Conservation (phyloP, 2,113 vertebrate genomes). For the Dipodomys spectabilis region DNA sequence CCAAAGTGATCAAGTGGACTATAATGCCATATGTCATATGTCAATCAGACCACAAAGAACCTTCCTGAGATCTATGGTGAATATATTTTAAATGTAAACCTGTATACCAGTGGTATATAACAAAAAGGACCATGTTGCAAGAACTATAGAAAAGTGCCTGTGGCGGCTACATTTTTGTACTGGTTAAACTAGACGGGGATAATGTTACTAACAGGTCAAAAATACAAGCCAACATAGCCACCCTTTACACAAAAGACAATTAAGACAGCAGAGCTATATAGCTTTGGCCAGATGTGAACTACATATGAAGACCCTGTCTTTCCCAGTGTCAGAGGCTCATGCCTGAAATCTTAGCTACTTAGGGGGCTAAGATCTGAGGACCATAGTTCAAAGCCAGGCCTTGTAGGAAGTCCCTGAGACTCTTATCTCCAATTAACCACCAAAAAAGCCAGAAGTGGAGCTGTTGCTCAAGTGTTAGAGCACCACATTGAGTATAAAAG, state of each 20-base stretch:
- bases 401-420: too few species aligned
- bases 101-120: neutral
- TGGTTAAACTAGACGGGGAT: neutral
- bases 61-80: neutral
- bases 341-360: too few species aligned
- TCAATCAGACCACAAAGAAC: neutral
- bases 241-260: neutral
- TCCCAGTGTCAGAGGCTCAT: too few species aligned
- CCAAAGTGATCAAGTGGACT: neutral
- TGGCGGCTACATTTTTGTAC: neutral
- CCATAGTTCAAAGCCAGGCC: too few species aligned
- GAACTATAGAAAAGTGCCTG: neutral
- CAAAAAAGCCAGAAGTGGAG: too few species aligned
- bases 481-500: neutral
- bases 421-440: too few species aligned
- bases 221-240: neutral
- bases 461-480: too few species aligned
- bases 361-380: too few species aligned
- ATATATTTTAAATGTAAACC: conserved; percentile 13
- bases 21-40: neutral
- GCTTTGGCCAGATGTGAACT: neutral
- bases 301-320: neutral
- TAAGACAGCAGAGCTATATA: neutral
- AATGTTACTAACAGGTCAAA: neutral
- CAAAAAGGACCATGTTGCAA: neutral